phyloP scores from a whole-genome alignment of 2,888 invertebrate genomes.

The Agriopis marginaria region DNA sequence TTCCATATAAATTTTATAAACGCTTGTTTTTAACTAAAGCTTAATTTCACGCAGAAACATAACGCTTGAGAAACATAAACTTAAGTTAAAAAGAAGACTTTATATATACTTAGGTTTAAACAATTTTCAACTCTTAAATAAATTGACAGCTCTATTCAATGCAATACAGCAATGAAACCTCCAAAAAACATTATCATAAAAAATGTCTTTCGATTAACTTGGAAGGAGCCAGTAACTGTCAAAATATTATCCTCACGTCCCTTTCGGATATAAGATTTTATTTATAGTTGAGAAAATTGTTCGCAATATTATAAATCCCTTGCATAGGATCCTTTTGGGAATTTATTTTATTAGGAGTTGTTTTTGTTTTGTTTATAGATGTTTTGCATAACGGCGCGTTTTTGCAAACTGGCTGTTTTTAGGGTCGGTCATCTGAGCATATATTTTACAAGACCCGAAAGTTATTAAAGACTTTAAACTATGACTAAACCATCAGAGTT shows the following conservation, averaged over 20 bases:
- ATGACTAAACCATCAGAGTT: too few relatives aligned
- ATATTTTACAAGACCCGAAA: too few relatives aligned
- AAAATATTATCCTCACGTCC: slow-evolving; percentile 37
- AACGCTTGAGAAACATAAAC: too few relatives aligned
- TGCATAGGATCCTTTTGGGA: slow-evolving; percentile 26
- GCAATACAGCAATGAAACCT: not conserved
- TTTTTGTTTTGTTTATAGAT: slow-evolving; percentile 23
- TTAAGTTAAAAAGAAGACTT: too few relatives aligned
- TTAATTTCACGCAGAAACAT: too few relatives aligned
- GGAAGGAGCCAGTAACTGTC: slow-evolving; percentile 31
- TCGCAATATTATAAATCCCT: slow-evolving; percentile 31
- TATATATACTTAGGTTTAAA: too few relatives aligned
- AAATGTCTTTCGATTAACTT: slow-evolving; percentile 37
- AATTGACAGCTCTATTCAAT: slow-evolving; percentile 7
- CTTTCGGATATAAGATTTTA: slow-evolving; percentile 35
- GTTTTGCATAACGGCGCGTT: slow-evolving; percentile 22
- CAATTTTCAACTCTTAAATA: not conserved
- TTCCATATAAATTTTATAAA: too few relatives aligned
- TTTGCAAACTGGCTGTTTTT: slow-evolving; percentile 12
- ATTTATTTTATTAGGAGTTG: slow-evolving; percentile 28
- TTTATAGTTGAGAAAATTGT: slow-evolving; percentile 35
- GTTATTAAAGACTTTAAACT: too few relatives aligned
- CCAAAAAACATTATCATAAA: slow-evolving; percentile 31
- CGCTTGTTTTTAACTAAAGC: too few relatives aligned
- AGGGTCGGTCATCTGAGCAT: not conserved